phyloP scores from a whole-genome alignment of 2,113 vertebrate species.

The Butastur rufipennis region DNA sequence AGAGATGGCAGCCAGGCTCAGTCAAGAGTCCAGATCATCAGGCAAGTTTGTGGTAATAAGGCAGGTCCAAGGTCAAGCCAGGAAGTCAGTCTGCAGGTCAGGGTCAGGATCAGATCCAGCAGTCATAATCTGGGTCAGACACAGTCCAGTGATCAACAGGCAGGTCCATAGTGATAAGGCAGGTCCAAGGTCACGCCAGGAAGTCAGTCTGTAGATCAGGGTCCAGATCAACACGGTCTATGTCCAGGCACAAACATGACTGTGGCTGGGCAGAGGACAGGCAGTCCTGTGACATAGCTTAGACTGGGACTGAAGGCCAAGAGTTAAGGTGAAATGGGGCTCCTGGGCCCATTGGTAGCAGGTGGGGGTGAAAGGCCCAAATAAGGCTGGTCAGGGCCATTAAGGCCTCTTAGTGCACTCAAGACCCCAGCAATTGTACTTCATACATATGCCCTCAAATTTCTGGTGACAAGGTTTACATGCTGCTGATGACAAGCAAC shows the following conservation, averaged over 20 bases:
- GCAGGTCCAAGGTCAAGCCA: neutral
- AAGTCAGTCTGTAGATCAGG: neutral
- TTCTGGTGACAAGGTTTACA: neutral
- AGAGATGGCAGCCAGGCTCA: neutral
- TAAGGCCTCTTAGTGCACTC: neutral
- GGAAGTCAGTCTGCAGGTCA: neutral
- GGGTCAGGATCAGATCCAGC: neutral
- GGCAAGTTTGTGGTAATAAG: neutral
- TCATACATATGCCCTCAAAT: neutral
- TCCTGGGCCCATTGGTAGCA: neutral
- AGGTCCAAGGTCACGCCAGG: neutral
- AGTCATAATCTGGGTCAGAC: neutral
- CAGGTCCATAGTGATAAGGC: neutral
- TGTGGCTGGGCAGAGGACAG: neutral
- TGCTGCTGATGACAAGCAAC: neutral
- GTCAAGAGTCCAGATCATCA: neutral
- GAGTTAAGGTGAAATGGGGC: neutral
- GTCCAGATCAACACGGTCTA: accelerated
- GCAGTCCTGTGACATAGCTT: neutral
- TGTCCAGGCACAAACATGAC: neutral
- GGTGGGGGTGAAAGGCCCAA: neutral
- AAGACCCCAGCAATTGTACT: neutral
- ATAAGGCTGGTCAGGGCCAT: neutral
- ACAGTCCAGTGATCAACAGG: neutral
- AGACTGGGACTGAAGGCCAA: neutral